These are phyloP conservation scores for Crossaster papposus DNA, from an alignment of 53 echinoderm and acorn worm species.

Conservation along the genomic window DNA sequence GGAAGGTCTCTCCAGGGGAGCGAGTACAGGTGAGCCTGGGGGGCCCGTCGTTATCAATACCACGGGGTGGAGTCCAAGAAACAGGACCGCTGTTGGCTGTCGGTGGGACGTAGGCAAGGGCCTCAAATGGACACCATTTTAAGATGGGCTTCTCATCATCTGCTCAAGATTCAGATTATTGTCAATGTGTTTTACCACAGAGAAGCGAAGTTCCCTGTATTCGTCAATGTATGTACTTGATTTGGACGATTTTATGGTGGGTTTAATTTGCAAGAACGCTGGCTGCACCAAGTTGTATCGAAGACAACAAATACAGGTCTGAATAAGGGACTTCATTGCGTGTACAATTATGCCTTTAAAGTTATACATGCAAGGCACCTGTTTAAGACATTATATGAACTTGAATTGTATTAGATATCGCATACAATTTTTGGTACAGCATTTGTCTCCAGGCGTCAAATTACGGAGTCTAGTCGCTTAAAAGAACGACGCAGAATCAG, in stretches of 20 bases:
- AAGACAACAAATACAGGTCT: too few species aligned
- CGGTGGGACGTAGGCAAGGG: slow-evolving; percentile 51
- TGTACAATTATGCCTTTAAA: too few species aligned
- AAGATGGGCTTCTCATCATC: slow-evolving; percentile 44
- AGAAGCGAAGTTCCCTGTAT: too few species aligned
- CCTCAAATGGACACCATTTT: slow-evolving; percentile 64
- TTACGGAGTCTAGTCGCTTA: not conserved
- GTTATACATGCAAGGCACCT: too few species aligned
- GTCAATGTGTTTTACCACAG: not conserved
- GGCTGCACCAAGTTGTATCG: too few species aligned
- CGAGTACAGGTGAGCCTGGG: slow-evolving; percentile 65
- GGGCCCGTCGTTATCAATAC: slow-evolving; percentile 63
- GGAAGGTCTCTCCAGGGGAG: slow-evolving; percentile 56
- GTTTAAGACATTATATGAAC: too few species aligned
- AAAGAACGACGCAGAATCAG: not conserved
- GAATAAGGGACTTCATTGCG: too few species aligned
- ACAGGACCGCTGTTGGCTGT: slow-evolving; percentile 58
- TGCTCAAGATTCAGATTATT: not conserved
- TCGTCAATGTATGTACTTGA: too few species aligned
- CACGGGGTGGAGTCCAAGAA: slow-evolving; percentile 64
- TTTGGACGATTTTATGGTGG: too few species aligned
- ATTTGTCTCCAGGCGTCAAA: not conserved
- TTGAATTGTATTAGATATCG: too few species aligned
- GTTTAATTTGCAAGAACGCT: too few species aligned
- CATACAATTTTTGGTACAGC: too few species aligned